These are phyloP conservation scores for Smithornis capensis DNA, from an alignment of 2,113 vertebrate genomes.

Conservation along the genomic window DNA sequence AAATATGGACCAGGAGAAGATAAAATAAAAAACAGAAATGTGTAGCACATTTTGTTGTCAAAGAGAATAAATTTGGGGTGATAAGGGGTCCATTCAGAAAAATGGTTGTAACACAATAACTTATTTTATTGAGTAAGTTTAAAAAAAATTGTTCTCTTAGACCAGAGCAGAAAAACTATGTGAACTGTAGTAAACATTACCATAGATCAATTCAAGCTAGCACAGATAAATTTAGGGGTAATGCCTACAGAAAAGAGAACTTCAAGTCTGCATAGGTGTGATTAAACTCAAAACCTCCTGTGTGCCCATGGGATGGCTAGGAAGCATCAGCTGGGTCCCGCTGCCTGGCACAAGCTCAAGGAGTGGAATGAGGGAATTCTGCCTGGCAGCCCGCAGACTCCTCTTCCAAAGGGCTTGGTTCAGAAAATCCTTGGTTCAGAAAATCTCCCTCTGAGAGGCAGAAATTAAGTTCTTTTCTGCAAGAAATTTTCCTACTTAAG, in stretches of 20 bases:
- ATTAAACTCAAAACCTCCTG: neutral
- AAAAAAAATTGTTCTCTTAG: neutral
- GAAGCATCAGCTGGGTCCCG: neutral
- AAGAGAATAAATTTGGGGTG: neutral
- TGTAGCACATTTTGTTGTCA: neutral
- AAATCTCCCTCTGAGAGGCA: neutral
- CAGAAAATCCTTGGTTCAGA: neutral
- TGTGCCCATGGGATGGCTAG: neutral
- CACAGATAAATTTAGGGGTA: neutral
- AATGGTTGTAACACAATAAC: neutral
- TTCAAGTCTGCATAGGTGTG: neutral
- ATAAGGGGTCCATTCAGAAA: neutral
- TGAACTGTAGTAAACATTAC: neutral
- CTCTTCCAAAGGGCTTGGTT: neutral
- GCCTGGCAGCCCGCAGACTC: neutral
- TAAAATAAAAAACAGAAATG: neutral
- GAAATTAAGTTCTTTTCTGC: neutral
- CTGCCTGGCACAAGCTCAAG: neutral
- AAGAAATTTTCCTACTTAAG: neutral
- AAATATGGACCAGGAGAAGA: neutral
- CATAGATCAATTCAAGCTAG: neutral
- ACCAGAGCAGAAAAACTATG: neutral
- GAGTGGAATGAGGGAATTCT: neutral
- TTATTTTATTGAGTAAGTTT: neutral
- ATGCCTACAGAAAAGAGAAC: neutral